These are phyloP conservation scores for Cheilosia soror DNA, from an alignment of 2,888 invertebrate species.

Conservation along the genomic window DNA sequence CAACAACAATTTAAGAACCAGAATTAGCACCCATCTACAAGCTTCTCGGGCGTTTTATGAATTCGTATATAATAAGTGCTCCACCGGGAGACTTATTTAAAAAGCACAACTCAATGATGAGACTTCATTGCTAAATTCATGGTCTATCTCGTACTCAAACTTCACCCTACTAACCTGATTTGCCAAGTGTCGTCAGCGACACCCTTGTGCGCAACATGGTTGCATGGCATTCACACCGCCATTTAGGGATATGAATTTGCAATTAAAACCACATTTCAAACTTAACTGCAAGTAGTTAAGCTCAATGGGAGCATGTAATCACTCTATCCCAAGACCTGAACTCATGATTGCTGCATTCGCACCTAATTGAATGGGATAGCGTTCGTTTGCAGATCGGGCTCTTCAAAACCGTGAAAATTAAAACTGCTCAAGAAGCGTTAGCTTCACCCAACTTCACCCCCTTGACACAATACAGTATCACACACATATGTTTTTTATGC, in stretches of 20 bases:
- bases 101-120: too few species aligned
- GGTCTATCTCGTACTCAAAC: too few species aligned
- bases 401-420: background rate
- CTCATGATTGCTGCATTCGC: slow-evolving; percentile 17
- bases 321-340: background rate
- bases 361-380: slow-evolving; percentile 15
- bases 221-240: too few species aligned
- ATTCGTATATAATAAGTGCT: too few species aligned
- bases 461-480: background rate
- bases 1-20: too few species aligned
- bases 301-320: slow-evolving; percentile 25
- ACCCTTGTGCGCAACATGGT: too few species aligned
- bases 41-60: too few species aligned
- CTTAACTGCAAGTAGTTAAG: slow-evolving; percentile 18
- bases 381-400: background rate
- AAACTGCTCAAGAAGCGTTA: slow-evolving; percentile 1
- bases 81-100: too few species aligned
- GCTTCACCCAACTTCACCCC: background rate
- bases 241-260: background rate
- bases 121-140: too few species aligned
- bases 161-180: too few species aligned
- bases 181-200: too few species aligned
- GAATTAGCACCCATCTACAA: too few species aligned
- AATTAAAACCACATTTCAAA: slow-evolving; percentile 31
- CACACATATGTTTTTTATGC: slow-evolving; percentile 22